phyloP scores from a whole-genome alignment of 2,797 vertebrate species.

The Silurus aristotelis region DNA sequence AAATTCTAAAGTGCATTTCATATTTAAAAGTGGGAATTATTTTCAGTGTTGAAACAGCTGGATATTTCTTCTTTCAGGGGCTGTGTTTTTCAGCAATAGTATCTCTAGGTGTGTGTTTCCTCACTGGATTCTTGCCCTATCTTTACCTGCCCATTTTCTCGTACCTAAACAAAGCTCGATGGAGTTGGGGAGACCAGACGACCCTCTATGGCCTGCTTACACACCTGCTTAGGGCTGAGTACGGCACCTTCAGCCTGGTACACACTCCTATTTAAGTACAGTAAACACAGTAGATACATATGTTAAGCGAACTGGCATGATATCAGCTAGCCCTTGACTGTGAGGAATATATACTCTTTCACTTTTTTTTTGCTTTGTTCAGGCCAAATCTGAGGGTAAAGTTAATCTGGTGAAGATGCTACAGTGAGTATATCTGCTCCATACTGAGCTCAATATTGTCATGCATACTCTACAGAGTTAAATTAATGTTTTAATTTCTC shows the following conservation, averaged over 20 bases:
- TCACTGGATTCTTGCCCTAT: constrained; percentile 87
- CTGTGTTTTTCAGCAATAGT: constrained; percentile 73
- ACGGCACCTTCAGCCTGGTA: constrained; percentile 90
- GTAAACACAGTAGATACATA: background rate
- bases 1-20: background rate
- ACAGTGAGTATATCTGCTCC: constrained; percentile 76
- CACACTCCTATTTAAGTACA: background rate
- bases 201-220: constrained; percentile 85
- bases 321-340: background rate
- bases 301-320: background rate
- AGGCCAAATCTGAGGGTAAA: constrained; percentile 87
- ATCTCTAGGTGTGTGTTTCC: constrained; percentile 79
- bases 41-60: background rate
- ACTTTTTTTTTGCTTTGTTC: constrained; percentile 50
- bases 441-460: background rate
- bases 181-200: constrained; percentile 99
- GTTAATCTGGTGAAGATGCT: constrained; percentile 77
- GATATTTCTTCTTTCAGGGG: constrained; percentile 75
- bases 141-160: constrained; percentile 90
- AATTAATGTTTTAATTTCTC: background rate
- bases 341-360: background rate
- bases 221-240: constrained; percentile 93
- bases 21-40: constrained; percentile 1
- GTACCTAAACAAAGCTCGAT: constrained; percentile 84
- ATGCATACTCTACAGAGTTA: background rate